Evolutionary conservation across 2,888 invertebrate species (phyloP), one percentile per base, ranked within the genome.

Genomic region (Acleris sparsana): DNA sequence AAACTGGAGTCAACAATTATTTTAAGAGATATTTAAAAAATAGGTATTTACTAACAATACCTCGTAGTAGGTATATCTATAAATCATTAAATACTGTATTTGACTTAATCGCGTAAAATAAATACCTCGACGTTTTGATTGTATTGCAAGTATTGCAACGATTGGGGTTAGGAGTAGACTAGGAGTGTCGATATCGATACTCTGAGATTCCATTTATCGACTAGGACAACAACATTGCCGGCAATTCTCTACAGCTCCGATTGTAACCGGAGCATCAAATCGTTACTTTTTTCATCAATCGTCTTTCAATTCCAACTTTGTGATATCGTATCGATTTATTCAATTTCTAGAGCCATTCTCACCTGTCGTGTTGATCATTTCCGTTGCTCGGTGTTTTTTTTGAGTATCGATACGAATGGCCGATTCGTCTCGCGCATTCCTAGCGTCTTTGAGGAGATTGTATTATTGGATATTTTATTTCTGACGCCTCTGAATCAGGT

Each of bases 381-480:
- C 90, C 90, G 87, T 87, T 77, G 75, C 73, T 78, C 82, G 87
- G 82, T 82, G 76, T 67, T 72, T 71, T 73, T 68, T 69, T 75
- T 70, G 29, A 65, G 49, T 43, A 77, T 82, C 85, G 83, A 81
- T 85, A 83, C 75, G 80, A 76, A 80, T 83, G 83, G 71, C 76
- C 84, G 85, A 90, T 91, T 91, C 72, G 91, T 80, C 72, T 79
- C 85, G 91, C 89, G 82, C 91, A 90, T 91, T 91, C 89, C 89
- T 80, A 75, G 69, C 80, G 78, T 82, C 84, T 84, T 75, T 72
- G 61, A 79, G 83, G 79, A 75, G 74, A 70, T 71, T 74, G 71
- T 74, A 72, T 84, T 79, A 79, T 82, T 78, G 79, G 83, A 80
- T 84, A 46, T 13, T 46, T n/a, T 84, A 82, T 76, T 77, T 75